phyloP scores from a whole-genome alignment of 2,797 vertebrate genomes.

The Siniperca obscura region DNA sequence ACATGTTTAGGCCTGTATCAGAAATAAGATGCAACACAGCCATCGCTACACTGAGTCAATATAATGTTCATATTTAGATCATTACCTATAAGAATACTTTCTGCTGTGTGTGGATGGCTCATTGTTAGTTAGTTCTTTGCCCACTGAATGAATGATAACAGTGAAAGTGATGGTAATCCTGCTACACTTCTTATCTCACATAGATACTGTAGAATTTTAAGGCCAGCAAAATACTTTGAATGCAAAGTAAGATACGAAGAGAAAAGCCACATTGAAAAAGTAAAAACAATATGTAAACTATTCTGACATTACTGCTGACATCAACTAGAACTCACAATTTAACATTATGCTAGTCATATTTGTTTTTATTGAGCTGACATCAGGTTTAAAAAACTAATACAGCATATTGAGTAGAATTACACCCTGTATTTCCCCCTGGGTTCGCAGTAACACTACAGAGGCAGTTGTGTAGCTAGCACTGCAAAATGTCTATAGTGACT shows the following conservation, averaged over 20 bases:
- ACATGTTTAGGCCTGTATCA: not conserved
- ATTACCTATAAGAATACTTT: not conserved
- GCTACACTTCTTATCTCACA: not conserved
- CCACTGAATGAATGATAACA: not conserved
- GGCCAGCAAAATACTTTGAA: not conserved
- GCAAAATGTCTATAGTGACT: not conserved
- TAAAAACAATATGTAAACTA: not conserved
- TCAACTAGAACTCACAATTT: not conserved
- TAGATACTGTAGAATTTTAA: conserved; percentile 1
- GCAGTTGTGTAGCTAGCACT: conserved; percentile 3
- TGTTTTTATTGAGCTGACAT: conserved; percentile 1
- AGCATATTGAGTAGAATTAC: not conserved
- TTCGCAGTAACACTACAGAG: not conserved
- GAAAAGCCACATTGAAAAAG: not conserved
- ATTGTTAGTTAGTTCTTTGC: not conserved
- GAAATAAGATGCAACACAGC: not conserved
- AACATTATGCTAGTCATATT: not conserved
- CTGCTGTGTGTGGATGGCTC: not conserved
- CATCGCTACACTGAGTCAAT: not conserved
- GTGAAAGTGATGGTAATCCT: no score
- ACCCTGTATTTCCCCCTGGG: not conserved
- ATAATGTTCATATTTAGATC: not conserved
- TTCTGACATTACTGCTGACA: not conserved
- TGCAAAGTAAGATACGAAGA: not conserved
- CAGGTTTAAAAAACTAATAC: not conserved